Evolutionary conservation across 1,140 invertebrate genomes (phyloP).

Genomic region (Chironomus striatipennis): DNA sequence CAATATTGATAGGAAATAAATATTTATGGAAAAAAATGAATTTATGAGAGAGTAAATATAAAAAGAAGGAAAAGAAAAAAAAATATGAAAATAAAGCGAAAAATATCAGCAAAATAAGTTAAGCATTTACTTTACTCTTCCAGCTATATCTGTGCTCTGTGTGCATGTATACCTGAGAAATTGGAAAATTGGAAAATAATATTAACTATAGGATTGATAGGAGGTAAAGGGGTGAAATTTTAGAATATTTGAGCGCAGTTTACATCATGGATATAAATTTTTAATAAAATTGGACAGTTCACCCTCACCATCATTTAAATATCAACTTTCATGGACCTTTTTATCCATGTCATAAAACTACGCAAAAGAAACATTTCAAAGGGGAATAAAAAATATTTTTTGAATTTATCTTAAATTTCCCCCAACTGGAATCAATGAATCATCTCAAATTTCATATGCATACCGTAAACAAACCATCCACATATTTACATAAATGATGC

Average conservation of each 20-base stretch:
- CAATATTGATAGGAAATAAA: slow-evolving; percentile 14
- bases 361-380: too few species aligned
- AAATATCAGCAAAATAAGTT: too few species aligned
- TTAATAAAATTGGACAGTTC: too few species aligned
- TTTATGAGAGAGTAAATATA: neutral
- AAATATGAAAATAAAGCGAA: too few species aligned
- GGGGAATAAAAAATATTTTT: too few species aligned
- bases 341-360: neutral
- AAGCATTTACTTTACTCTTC: neutral
- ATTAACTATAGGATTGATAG: neutral
- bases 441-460: too few species aligned
- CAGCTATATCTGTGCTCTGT: neutral
- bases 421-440: too few species aligned
- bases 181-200: neutral
- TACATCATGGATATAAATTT: too few species aligned
- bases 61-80: neutral
- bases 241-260: too few species aligned
- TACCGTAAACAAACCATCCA: too few species aligned
- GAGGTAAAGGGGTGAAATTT: neutral
- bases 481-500: too few species aligned
- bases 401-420: too few species aligned
- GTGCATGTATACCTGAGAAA: neutral
- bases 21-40: neutral
- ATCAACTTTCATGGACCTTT: neutral
- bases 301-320: neutral